Conservation (phyloP, 2,797 vertebrate genomes). For the Zonotrichia albicollis region DNA sequence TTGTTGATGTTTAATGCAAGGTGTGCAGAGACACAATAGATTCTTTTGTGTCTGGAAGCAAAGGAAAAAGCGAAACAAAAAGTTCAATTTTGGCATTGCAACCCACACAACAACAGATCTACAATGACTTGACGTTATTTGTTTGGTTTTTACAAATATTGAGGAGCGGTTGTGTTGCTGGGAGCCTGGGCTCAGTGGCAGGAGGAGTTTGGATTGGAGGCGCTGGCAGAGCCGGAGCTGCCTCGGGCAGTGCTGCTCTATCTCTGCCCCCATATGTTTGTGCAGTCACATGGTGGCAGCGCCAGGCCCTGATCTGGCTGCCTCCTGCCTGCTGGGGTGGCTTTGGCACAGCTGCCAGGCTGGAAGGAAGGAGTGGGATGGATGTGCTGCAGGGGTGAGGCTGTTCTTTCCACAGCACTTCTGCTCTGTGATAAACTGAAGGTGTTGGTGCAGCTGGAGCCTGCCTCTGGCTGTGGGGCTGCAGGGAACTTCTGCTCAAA, state of each 20-base stretch:
- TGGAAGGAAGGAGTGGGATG: not conserved
- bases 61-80: not conserved
- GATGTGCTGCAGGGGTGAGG: not conserved
- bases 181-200: not conserved
- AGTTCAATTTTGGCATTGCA: not conserved
- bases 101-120: not conserved
- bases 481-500: not conserved
- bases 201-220: not conserved
- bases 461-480: not conserved
- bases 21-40: not conserved
- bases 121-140: accelerated
- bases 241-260: not conserved
- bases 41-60: not conserved
- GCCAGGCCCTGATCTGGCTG: conserved; percentile 1
- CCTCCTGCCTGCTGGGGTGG: not conserved
- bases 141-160: not conserved
- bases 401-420: not conserved
- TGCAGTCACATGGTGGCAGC: not conserved
- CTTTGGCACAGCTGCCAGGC: not conserved
- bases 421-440: not conserved
- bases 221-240: not conserved
- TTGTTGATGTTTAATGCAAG: accelerated
- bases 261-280: conserved; percentile 22
- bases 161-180: not conserved
- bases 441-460: not conserved